phyloP scores from a whole-genome alignment of 2,113 vertebrate genomes.

The Pteruthius melanotis region DNA sequence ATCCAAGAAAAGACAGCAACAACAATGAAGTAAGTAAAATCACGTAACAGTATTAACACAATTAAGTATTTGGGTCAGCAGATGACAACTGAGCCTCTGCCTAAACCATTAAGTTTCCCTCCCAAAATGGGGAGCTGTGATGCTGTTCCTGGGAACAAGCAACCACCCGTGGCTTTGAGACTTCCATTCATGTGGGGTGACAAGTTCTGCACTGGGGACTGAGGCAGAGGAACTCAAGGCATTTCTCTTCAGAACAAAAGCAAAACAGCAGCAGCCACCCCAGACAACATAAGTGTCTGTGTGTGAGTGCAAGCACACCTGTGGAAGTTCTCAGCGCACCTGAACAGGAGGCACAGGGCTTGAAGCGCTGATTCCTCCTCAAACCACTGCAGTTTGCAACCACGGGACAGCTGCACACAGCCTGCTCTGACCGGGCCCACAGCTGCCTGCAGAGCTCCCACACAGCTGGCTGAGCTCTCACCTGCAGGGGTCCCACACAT shows the following conservation, averaged over 20 bases:
- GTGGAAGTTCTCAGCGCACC: neutral
- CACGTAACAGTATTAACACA: neutral
- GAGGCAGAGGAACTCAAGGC: neutral
- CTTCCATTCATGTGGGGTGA: rapidly evolving
- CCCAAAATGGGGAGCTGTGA: rapidly evolving
- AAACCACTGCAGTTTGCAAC: neutral
- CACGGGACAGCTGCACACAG: neutral
- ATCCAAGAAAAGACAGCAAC: neutral
- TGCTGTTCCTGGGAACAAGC: neutral
- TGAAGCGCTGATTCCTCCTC: neutral
- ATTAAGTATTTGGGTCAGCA: neutral
- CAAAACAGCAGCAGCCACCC: neutral
- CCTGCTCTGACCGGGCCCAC: neutral
- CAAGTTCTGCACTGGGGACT: neutral
- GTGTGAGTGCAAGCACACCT: neutral
- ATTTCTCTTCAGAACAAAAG: neutral
- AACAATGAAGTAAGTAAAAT: neutral
- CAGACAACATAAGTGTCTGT: neutral
- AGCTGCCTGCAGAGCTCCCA: neutral
- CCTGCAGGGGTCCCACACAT: neutral
- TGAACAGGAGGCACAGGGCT: neutral
- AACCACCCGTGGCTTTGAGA: neutral
- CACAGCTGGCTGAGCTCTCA: neutral
- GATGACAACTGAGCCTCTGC: neutral
- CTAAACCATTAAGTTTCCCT: neutral